phyloP scores from a whole-genome alignment of 23 tunicate genomes.

The Styela plicata region DNA sequence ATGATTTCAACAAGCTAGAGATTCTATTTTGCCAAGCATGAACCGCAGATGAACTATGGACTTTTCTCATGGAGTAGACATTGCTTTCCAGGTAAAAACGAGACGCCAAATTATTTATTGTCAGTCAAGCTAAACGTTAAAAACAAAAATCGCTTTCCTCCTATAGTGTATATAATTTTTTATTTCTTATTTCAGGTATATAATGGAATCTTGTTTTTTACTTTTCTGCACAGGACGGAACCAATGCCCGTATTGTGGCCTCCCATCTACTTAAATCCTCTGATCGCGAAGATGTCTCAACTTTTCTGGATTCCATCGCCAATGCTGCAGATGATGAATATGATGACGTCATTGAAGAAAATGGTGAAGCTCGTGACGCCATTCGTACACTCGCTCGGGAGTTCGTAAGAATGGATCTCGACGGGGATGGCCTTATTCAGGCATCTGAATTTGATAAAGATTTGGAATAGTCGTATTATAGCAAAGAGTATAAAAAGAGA shows the following conservation, averaged over 20 bases:
- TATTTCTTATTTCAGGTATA: background rate
- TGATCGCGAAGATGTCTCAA: background rate
- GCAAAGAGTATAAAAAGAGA: too few relatives aligned
- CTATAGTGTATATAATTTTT: background rate
- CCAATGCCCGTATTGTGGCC: background rate
- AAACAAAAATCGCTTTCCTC: too few relatives aligned
- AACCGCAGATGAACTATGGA: too few relatives aligned
- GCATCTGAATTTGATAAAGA: background rate
- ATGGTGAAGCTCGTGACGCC: background rate
- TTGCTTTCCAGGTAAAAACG: too few relatives aligned
- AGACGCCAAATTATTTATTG: too few relatives aligned
- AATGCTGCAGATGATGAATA: background rate
- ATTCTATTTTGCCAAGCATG: too few relatives aligned
- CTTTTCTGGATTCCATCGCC: background rate
- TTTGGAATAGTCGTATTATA: too few relatives aligned
- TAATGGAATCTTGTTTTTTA: too few relatives aligned
- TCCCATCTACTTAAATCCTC: background rate
- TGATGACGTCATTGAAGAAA: background rate
- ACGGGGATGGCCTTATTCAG: slow-evolving; percentile 7
- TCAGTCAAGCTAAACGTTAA: too few relatives aligned
- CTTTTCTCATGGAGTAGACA: too few relatives aligned
- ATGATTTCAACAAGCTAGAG: too few relatives aligned
- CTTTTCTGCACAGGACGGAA: background rate
- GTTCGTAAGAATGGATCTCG: background rate
- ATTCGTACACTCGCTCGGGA: background rate